Conservation (phyloP, 2,113 vertebrate genomes). For the zebrafish (Danio rerio) region DNA sequence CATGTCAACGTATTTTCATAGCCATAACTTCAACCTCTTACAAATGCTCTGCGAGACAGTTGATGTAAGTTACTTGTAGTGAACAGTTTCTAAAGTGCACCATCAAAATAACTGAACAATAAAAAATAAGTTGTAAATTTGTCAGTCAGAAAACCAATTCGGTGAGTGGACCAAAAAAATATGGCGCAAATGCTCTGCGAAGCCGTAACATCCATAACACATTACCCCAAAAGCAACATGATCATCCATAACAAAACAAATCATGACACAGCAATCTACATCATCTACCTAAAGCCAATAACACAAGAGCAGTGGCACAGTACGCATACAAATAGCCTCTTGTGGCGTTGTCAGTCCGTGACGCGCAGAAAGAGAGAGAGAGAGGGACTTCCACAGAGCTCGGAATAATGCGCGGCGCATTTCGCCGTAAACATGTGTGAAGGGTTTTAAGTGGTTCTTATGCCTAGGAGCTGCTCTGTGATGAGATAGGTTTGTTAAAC, state of each 20-base stretch:
- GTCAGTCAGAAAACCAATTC: too few relatives aligned
- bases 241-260: not conserved
- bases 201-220: not conserved
- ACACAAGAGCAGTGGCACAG: not conserved
- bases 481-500: not conserved
- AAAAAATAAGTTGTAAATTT: too few relatives aligned
- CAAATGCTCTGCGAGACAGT: too few relatives aligned
- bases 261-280: not conserved
- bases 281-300: not conserved
- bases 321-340: not conserved
- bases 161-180: too few relatives aligned
- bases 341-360: not conserved
- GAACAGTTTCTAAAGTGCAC: too few relatives aligned
- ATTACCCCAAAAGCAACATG: not conserved
- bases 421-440: conserved; percentile 1
- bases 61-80: too few relatives aligned
- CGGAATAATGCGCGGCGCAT: not conserved
- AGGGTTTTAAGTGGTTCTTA: not conserved
- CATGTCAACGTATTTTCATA: too few relatives aligned
- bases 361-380: not conserved
- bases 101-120: too few relatives aligned
- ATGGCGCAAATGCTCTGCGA: too few relatives aligned
- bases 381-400: not conserved
- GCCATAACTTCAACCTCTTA: too few relatives aligned
- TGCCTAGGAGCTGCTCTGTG: not conserved